Evolutionary conservation across 2,797 vertebrate genomes (phyloP), one percentile per base, ranked within the genome.

Genomic region (Labroides dimidiatus): DNA sequence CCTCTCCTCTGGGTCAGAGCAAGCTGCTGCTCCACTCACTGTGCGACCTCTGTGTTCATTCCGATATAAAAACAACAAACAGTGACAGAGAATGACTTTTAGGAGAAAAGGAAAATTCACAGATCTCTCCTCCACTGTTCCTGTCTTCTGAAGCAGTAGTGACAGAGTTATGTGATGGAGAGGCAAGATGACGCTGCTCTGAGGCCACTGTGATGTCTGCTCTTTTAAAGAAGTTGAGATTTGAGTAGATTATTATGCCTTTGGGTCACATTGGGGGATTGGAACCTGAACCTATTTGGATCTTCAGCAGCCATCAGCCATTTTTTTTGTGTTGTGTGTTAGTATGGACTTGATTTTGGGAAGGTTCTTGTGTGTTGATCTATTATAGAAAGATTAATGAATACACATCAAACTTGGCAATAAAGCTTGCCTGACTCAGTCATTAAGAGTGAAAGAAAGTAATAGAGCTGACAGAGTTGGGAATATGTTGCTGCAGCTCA

Each of bases 191-290:
- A 36, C 1, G 11, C 36, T 12, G 8, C 36, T 36, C 36, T 17
- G 6, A 44, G 16, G 43, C 2, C 4, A 19, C 8, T 36, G 36
- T n/a, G 69, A 61, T 42, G 54, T 54, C 72, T 82, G 84, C 65
- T 82, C 81, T 87, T 91, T 88, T 62, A 58, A 75, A 85, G 16
- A 88, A 82, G 24, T 81, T 86, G 80, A 80, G 72, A 27, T 27
- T 27, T 27, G 24, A 27, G 3, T 71, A 86, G 86, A 88, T 90
- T 86, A 89, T 85, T 86, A 79, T 78, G 84, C 69, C 12, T 53
- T 73, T 79, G 74, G 83, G 82, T 81, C 78, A 59, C 72, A 78
- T 55, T 72, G 36, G 11, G 73, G 69, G n/a, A n/a, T n/a, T n/a
- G n/a, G n/a, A n/a, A n/a, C n/a, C n/a, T n/a, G n/a, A n/a, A n/a